A percentile compares a stretch with the other conserved stretches of the same genome.
Conservation (phyloP, 2,888 invertebrate species). For the Dolomedes plantarius region DNA sequence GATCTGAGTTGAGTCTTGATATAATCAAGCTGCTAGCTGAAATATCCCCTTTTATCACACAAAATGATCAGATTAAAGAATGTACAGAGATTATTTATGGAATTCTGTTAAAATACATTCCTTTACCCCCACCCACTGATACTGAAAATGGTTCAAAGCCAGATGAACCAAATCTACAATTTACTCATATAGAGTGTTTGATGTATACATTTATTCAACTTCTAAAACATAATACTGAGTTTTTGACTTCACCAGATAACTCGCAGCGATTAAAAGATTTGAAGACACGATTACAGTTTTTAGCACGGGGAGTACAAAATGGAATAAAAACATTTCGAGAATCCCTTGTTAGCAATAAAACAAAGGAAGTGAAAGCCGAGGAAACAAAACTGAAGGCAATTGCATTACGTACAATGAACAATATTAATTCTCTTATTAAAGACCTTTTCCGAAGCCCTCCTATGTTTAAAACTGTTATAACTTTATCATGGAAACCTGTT, state of each 20-base stretch:
- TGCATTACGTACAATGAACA: conserved; percentile 92
- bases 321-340: conserved; percentile 85
- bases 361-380: conserved; percentile 85
- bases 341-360: conserved; percentile 81
- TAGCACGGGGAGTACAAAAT: conserved; percentile 93
- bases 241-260: conserved; percentile 81
- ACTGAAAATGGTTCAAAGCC: conserved; percentile 76
- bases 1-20: conserved; percentile 84
- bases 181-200: conserved; percentile 94
- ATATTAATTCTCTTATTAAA: conserved; percentile 93
- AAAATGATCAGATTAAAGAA: conserved; percentile 63
- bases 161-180: conserved; percentile 89
- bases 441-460: conserved; percentile 97
- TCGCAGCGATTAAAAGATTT: conserved; percentile 89
- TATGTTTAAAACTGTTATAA: conserved; percentile 84
- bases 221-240: conserved; percentile 87
- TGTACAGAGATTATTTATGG: conserved; percentile 85
- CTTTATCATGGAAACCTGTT: conserved; percentile 72
- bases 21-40: conserved; percentile 92
- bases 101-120: conserved; percentile 89
- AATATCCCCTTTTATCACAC: conserved; percentile 81
- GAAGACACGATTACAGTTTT: conserved; percentile 89
- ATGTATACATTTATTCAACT: conserved; percentile 86
- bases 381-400: conserved; percentile 82
- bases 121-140: conserved; percentile 85